A percentile compares a stretch with the other conserved stretches of the same genome.
Conservation (phyloP, 2,113 vertebrate genomes). For the Microtus montanus region DNA sequence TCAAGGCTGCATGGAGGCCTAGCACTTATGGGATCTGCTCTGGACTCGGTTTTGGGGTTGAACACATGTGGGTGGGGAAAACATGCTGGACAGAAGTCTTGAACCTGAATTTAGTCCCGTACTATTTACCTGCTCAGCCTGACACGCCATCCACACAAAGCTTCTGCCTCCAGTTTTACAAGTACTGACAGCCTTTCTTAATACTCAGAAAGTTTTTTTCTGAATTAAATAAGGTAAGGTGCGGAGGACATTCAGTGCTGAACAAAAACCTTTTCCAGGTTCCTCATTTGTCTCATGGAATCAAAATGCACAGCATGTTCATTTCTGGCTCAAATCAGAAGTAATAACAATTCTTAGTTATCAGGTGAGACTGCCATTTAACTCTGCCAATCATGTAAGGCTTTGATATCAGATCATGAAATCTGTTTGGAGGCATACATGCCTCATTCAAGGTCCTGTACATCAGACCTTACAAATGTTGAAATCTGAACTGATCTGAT, state of each 20-base stretch:
- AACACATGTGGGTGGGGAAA: not conserved
- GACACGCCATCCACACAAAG: not conserved
- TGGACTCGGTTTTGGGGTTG: not conserved
- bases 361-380: not conserved
- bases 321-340: not conserved
- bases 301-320: not conserved
- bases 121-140: not conserved
- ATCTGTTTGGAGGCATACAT: not conserved
- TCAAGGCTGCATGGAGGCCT: not conserved
- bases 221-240: not conserved
- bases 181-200: not conserved
- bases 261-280: not conserved
- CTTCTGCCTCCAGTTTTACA: not conserved
- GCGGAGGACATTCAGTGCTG: not conserved
- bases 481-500: not conserved
- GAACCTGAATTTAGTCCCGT: not conserved
- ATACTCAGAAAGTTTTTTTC: not conserved
- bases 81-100: not conserved
- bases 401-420: not conserved
- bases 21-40: too few species aligned
- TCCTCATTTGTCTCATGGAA: not conserved
- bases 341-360: not conserved
- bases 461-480: not conserved
- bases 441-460: not conserved
- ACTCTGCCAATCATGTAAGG: not conserved